phyloP scores from a whole-genome alignment of 2,797 vertebrate genomes.

The Sebastes oblongus region DNA sequence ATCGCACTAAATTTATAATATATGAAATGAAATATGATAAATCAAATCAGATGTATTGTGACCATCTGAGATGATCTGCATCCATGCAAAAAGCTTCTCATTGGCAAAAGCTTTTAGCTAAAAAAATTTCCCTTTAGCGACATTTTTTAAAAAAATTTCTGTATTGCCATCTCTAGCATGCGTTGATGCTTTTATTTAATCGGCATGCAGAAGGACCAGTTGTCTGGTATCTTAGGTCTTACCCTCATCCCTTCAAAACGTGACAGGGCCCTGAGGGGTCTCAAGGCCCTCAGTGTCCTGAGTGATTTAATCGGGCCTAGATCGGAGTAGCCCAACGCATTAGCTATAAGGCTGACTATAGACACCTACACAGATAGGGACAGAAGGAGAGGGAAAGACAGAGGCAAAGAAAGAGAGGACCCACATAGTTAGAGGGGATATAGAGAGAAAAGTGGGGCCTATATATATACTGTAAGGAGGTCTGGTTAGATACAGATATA shows the following conservation, averaged over 20 bases:
- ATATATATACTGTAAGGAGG: constrained; percentile 78
- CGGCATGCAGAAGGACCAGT: constrained; percentile 96
- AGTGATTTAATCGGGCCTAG: constrained; percentile 99
- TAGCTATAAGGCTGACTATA: constrained; percentile 99
- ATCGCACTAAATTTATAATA: constrained; percentile 52
- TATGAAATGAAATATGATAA: constrained; percentile 75
- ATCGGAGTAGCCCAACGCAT: constrained; percentile 99
- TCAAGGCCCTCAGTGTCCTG: constrained; percentile 99
- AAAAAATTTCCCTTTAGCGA: constrained; percentile 18
- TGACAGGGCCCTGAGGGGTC: constrained; percentile 99
- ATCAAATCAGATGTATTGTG: constrained; percentile 87
- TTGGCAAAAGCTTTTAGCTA: constrained; percentile 46
- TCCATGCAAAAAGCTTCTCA: constrained; percentile 77
- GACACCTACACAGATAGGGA: constrained; percentile 99
- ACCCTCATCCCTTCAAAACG: constrained; percentile 99
- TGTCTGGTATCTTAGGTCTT: constrained; percentile 87
- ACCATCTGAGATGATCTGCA: constrained; percentile 79
- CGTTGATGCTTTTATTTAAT: constrained; percentile 73
- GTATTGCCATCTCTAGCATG: constrained; percentile 78
- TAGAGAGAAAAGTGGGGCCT: constrained; percentile 83
- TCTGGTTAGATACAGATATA: constrained; percentile 74
- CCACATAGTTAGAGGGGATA: constrained; percentile 76
- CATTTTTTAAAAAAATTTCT: constrained; percentile 82
- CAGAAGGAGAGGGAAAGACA: constrained; percentile 87
- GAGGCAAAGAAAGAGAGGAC: constrained; percentile 74